A percentile compares a stretch with the other conserved stretches of the same genome.
These are phyloP conservation scores for Tridacna crocea DNA, from an alignment of 2,888 invertebrate genomes.

Conservation along the genomic window DNA sequence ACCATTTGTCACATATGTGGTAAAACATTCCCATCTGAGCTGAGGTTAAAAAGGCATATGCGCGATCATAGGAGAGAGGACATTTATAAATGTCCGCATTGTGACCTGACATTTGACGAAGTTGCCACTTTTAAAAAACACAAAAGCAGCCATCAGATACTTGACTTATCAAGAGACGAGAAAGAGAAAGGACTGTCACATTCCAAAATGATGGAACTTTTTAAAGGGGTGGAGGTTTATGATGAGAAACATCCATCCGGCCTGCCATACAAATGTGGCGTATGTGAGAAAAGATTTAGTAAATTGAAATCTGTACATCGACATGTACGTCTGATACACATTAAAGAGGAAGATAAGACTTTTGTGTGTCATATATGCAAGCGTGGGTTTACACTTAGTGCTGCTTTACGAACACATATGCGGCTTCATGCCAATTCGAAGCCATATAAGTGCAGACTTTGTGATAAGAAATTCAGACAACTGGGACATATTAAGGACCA, in stretches of 20 bases:
- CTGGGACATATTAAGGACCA: conserved; percentile 49
- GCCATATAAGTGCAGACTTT: conserved; percentile 51
- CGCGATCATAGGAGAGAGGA: background rate
- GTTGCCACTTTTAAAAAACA: background rate
- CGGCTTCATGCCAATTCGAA: conserved; percentile 42
- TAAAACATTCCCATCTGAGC: background rate
- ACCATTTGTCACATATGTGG: conserved; percentile 33
- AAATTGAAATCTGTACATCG: conserved; percentile 26
- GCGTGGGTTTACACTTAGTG: conserved; percentile 43
- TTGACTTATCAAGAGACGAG: background rate
- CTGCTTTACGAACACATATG: conserved; percentile 44
- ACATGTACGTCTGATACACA: conserved; percentile 44
- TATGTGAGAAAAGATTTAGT: conserved; percentile 44
- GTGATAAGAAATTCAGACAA: conserved; percentile 46
- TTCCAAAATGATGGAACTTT: background rate
- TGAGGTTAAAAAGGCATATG: conserved; percentile 18
- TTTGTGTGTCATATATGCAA: conserved; percentile 49
- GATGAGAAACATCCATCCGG: conserved; percentile 21
- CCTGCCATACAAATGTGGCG: conserved; percentile 33
- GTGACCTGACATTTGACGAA: conserved; percentile 3
- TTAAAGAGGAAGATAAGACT: conserved; percentile 47
- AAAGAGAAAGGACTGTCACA: background rate
- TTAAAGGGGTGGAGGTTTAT: conserved; percentile 15
- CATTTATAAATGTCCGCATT: conserved; percentile 11
- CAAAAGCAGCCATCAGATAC: conserved; percentile 2